Evolutionary conservation across 2,113 vertebrate genomes (phyloP), one percentile per base, ranked within the genome.

Genomic region (Rutilus rutilus): DNA sequence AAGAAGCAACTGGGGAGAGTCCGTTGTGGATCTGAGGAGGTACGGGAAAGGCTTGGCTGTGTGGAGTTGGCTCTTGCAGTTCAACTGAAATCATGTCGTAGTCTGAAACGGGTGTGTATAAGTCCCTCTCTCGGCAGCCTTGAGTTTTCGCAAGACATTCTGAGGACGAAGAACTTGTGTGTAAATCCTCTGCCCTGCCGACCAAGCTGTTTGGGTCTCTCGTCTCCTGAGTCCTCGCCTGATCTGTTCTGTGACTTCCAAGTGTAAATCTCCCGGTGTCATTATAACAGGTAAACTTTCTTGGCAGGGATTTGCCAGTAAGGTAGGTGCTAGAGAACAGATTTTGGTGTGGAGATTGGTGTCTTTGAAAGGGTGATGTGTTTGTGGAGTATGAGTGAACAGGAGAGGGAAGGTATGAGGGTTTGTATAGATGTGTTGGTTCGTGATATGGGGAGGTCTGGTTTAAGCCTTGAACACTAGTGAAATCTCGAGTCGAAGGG

Each of bases 111-210:
- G 92, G 90, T 11, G 89, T 88, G 83, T 82, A 90, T 3, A 88
- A 64, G 4, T 30, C 60, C 89, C 87, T 89, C 30, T 90, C 86
- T 87, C 82, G 88, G 15, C 9, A 73, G 73, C 23, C 64, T 75
- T 86, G 82, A 84, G 90, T 86, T 45, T 30, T 64, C 52, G 52
- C 39, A 83, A 90, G 86, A 86, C 67, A 90, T 74, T 94, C 92
- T n/a, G 87, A 90, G 65, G 90, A 91, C 8, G 87, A 89, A 39
- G 88, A 86, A 6, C 89, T 90, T 90, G 92, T 92, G 14, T 90
- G 88, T 19, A 89, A 88, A 81, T n/a, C 81, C 19, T 60, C 74
- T n/a, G 11, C 50, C n/a, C 54, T 50, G 65, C 19, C 39, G 59
- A 71, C 30, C n/a, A 57, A 30, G 19, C 47, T 9, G 9, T 59